Base-by-base conservation (phyloP, 2,113 vertebrate species). In the Recurvirostra avosetta region DNA sequence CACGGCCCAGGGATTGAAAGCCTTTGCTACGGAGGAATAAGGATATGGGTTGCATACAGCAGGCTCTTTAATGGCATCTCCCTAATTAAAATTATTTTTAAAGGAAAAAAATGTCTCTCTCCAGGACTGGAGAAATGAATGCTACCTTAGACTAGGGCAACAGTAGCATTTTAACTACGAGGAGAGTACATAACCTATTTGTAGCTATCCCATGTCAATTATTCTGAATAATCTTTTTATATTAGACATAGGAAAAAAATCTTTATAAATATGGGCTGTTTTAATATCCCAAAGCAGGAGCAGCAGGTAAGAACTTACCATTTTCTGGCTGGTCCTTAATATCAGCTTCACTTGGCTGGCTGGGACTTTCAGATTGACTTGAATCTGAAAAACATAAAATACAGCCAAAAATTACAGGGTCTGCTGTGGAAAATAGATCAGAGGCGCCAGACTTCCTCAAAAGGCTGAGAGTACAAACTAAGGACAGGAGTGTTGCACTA, bases 291-390 rank as follows among this genome's bases (percentile, higher is more conserved):
- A 94, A 95, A 94, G 91, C 92, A 91, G 96, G 96, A 97, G 93
- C 96, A 96, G 94, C 94, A 96, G 84, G 92, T 95, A 97, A 94
- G 81, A 93, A 98, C 98, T 99, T 98, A 99, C 99, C 99, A 95
- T 99, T 99, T 98, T 99, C 99, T 94, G 99, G 98, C 98, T 99
- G 99, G 97, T 99, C 99, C 98, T 99, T 99, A 98, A 99, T 99
- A 97, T 99, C 99, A 97, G 98, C 98, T 75, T 99, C 99, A 97
- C 98, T 99, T 98, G 99, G 98, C 97, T 99, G 99, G 98, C 98
- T 99, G 95, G 99, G 99, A 98, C 99, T 99, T 96, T 99, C 99
- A 98, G 99, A 99, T 97, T 99, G 99, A 98, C 99, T 98, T 97
- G 98, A 96, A 98, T 99, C 99, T 99, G 98, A 97, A 98, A 98